phyloP scores from a whole-genome alignment of 2,113 vertebrate genomes.

The Ranitomeya imitator region DNA sequence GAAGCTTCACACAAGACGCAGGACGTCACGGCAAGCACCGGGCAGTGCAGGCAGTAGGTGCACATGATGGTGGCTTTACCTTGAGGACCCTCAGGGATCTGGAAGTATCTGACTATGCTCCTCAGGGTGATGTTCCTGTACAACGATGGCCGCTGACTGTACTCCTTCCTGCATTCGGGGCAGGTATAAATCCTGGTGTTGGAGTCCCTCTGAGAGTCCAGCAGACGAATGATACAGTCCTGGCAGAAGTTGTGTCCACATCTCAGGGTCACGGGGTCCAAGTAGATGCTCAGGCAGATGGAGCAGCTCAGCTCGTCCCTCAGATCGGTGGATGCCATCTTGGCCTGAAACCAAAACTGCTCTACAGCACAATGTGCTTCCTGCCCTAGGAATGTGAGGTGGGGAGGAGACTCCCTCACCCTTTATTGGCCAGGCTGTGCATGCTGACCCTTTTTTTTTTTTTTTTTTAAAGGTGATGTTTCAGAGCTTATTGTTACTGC shows the following conservation, averaged over 20 bases:
- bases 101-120: neutral
- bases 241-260: slow-evolving; percentile 10
- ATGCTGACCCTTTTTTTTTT: too few species aligned
- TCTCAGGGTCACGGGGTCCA: neutral
- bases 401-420: neutral
- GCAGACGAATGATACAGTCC: neutral
- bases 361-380: neutral
- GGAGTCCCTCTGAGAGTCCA: neutral
- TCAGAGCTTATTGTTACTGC: too few species aligned
- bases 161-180: neutral
- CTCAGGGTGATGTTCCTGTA: neutral
- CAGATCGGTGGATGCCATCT: neutral
- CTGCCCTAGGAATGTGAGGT: neutral
- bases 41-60: slow-evolving; percentile 69
- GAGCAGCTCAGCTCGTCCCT: slow-evolving; percentile 12
- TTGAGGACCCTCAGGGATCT: neutral
- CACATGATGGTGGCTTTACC: slow-evolving; percentile 62
- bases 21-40: slow-evolving; percentile 73
- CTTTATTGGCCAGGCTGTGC: neutral
- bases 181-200: neutral
- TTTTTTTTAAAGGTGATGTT: too few species aligned
- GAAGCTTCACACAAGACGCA: slow-evolving; percentile 79
- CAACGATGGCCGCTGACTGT: neutral
- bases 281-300: slow-evolving; percentile 5
- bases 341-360: neutral